These are phyloP conservation scores for Drymodes brunneopygia DNA, from an alignment of 2,113 vertebrate species.

Conservation along the genomic window DNA sequence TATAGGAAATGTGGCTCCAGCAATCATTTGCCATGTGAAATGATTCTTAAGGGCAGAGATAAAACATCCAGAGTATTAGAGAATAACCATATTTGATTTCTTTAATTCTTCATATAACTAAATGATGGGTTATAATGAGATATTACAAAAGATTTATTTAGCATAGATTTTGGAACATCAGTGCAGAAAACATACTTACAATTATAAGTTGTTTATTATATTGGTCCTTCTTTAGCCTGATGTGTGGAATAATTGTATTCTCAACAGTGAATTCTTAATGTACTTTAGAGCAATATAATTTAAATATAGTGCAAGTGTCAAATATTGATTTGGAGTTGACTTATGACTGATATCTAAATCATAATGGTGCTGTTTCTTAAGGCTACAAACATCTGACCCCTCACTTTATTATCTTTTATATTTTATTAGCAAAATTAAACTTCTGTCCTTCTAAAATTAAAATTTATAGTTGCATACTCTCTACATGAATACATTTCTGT, in stretches of 20 bases:
- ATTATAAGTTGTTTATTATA: conserved; percentile 37
- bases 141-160: background rate
- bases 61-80: background rate
- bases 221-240: background rate
- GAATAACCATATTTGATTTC: conserved; percentile 23
- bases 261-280: conserved; percentile 20
- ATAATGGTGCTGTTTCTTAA: conserved; percentile 30
- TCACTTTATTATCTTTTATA: conserved; percentile 46
- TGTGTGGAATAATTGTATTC: background rate
- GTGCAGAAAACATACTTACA: background rate
- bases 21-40: background rate
- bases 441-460: conserved; percentile 27
- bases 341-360: conserved; percentile 46
- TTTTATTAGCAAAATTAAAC: conserved; percentile 59
- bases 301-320: conserved; percentile 55
- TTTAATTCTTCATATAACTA: conserved; percentile 6
- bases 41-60: background rate
- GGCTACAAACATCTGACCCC: conserved; percentile 19
- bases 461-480: background rate
- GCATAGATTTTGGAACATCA: background rate
- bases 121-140: conserved; percentile 16
- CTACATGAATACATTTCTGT: background rate
- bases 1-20: background rate
- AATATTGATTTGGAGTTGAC: conserved; percentile 65
- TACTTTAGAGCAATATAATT: conserved; percentile 56